These are phyloP conservation scores for human (Homo sapiens) DNA, from an alignment of 2,113 vertebrate genomes.

Conservation along the genomic window GRCh38 chr5:12370001-12370500, in stretches of 20 bases:
- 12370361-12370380: neutral
- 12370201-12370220: neutral
- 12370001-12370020: neutral
- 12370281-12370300: neutral
- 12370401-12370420: neutral
- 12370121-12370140: neutral
- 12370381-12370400: neutral
- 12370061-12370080: neutral
- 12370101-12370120: neutral
- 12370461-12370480: neutral
- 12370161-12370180: neutral
- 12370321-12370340: neutral
- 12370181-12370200: neutral
- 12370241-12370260: neutral
- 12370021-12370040: accelerated
- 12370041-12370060: accelerated
- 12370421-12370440: neutral
- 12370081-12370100: too few species aligned
- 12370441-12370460: neutral
- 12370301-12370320: neutral
- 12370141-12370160: neutral
- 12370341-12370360: neutral
- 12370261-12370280: neutral
- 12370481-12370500: neutral
- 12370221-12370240: accelerated